These are phyloP conservation scores for Holotrichia oblita DNA, from an alignment of 1,140 invertebrate species.

Conservation along the genomic window DNA sequence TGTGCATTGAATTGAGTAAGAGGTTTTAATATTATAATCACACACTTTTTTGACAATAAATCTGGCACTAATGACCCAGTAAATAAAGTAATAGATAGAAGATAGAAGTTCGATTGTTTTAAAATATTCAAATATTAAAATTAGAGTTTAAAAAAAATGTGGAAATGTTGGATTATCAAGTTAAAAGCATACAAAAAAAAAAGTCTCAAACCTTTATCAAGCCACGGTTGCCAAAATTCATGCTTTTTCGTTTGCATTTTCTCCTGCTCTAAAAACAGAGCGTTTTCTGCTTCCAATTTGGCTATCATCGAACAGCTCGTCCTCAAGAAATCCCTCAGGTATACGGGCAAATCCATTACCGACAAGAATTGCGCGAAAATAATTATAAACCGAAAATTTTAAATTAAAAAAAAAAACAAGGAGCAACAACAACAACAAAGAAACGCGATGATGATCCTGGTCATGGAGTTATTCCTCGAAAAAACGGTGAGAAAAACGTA, in stretches of 20 bases:
- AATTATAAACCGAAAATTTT: neutral
- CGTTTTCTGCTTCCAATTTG: neutral
- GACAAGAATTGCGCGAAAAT: neutral
- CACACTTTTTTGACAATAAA: no score
- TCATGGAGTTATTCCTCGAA: no score
- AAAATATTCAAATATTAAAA: no score
- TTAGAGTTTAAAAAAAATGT: no score
- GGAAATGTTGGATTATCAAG: no score
- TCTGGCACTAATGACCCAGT: no score
- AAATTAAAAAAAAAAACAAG: neutral
- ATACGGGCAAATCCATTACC: conserved; percentile 53
- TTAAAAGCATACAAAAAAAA: neutral
- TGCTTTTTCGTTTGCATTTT: conserved; percentile 27
- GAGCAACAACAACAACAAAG: neutral
- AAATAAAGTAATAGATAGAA: no score
- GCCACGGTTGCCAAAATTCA: conserved; percentile 58
- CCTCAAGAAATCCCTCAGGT: conserved; percentile 51
- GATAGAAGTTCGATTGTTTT: no score
- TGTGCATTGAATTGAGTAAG: neutral
- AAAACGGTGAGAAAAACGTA: neutral
- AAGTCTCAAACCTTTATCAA: conserved; percentile 51
- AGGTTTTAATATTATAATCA: no score
- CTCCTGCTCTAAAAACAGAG: neutral
- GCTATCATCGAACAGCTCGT: neutral
- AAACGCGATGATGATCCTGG: no score